phyloP scores from a whole-genome alignment of 1,140 invertebrate genomes.

The Micrasema longulum region DNA sequence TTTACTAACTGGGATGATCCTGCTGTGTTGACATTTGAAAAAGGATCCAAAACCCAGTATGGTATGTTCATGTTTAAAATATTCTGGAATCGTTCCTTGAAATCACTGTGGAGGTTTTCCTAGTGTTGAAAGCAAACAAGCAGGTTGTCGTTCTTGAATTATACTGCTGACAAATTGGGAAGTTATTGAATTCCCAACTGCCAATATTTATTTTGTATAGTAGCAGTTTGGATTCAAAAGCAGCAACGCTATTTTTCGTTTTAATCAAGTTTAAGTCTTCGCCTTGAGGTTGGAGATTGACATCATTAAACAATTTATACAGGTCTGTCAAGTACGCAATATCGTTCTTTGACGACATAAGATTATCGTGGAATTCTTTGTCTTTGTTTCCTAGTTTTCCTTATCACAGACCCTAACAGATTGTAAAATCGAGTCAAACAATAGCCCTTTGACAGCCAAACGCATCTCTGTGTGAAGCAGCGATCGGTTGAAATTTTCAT shows the following conservation, averaged over 20 bases:
- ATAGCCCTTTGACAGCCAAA: constrained; percentile 35
- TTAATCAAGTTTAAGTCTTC: no score
- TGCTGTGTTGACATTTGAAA: constrained; percentile 11
- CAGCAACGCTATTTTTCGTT: no score
- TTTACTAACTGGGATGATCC: constrained; percentile 25
- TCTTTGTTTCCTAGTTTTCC: constrained; percentile 55
- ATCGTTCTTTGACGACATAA: constrained; percentile 54
- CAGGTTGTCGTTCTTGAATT: no score
- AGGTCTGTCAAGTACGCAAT: constrained; percentile 56
- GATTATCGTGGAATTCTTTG: constrained; percentile 48
- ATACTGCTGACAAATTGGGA: no score
- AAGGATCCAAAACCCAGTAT: constrained; percentile 9
- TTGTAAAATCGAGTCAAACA: constrained; percentile 56
- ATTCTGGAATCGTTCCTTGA: no score
- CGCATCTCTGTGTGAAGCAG: constrained; percentile 58
- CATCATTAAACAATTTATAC: constrained; percentile 54
- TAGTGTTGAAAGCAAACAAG: no score
- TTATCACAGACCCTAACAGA: constrained; percentile 54
- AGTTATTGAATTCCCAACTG: no score
- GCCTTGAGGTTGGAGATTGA: no score
- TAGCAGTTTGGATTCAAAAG: no score
- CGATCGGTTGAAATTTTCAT: constrained; percentile 52
- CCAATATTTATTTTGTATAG: no score
- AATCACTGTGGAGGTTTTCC: no score
- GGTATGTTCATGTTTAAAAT: neutral